Base-by-base conservation (phyloP, 2,113 vertebrate species). In the Calcarius ornatus region DNA sequence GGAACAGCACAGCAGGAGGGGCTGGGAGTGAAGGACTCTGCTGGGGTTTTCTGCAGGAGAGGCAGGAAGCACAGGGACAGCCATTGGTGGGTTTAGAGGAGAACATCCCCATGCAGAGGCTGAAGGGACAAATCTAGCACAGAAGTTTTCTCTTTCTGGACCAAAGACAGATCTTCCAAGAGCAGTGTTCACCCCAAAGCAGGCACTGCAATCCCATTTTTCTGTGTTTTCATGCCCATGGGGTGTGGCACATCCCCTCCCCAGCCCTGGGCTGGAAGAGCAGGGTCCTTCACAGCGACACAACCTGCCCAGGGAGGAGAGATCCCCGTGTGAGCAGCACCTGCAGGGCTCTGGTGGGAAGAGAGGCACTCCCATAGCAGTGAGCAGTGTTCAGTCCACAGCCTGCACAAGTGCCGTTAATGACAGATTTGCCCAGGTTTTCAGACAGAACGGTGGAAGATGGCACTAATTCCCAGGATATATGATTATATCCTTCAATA, bases 161-260 rank as follows among this genome's bases (percentile, higher is more conserved):
- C 31, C 9, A 25, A 51, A 63, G 28, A 4, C 6, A 11, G 11
- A 12, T 8, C 45, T 66, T 10, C 60, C 22, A 27, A 23, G 42
- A 10, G 40, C 45, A 33, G 11, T 0, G 3, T 11, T 54, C 12
- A 14, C 20, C 66, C 59, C 47, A 31, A 57, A 28, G 7, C 28
- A 33, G 48, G 42, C 79, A 0, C 42, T 54, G 25, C 33, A 27
- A 3, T 20, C 35, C 35, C 37, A 2, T 25, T 33, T 33, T 37
- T 15, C 31, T 5, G 0, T 1, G 1, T n/a, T 93, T 47, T 5
- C 1, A 0, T 1, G 15, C 25, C 85, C 24, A 0, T 2, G 15
- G 48, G 42, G 14, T 17, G 25, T 9, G 21, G 22, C 28, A 1
- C 5, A 1, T 25, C 50, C 37, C 31, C 22, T 47, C 45, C 70